Conservation (phyloP, 2,113 vertebrate genomes). For the Zosterops hypoxanthus region DNA sequence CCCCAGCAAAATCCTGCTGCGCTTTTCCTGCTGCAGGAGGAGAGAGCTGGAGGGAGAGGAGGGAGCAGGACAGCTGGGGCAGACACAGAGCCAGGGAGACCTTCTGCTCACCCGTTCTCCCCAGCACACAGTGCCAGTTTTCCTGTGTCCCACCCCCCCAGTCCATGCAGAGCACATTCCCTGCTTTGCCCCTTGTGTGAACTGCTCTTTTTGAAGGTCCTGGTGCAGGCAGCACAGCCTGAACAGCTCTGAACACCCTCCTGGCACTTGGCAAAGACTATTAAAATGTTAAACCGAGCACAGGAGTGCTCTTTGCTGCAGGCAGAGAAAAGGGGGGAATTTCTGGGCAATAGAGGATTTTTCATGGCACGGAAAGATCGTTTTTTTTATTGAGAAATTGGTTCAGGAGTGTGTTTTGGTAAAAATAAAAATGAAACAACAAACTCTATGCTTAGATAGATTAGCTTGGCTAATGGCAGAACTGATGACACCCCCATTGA, state of each 20-base stretch:
- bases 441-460: neutral
- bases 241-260: neutral
- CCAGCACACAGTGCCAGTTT: neutral
- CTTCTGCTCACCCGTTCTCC: neutral
- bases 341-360: neutral
- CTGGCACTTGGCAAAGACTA: neutral
- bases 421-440: too few species aligned
- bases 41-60: neutral
- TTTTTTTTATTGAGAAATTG: neutral
- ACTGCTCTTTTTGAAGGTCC: neutral
- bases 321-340: neutral
- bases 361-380: neutral
- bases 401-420: neutral
- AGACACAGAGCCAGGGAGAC: neutral
- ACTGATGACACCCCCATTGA: neutral
- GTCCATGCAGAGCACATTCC: neutral
- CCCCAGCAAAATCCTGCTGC: neutral
- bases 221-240: neutral
- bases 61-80: neutral
- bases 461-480: neutral
- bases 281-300: conserved; percentile 2
- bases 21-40: neutral
- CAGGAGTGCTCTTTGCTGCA: neutral
- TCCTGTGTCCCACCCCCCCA: neutral
- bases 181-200: conserved; percentile 9